Percentiles rank a stretch among this genome's conserved stretches.
phyloP scores from a whole-genome alignment of 2,113 vertebrate genomes.

The Thalassarche chlororhynchos region DNA sequence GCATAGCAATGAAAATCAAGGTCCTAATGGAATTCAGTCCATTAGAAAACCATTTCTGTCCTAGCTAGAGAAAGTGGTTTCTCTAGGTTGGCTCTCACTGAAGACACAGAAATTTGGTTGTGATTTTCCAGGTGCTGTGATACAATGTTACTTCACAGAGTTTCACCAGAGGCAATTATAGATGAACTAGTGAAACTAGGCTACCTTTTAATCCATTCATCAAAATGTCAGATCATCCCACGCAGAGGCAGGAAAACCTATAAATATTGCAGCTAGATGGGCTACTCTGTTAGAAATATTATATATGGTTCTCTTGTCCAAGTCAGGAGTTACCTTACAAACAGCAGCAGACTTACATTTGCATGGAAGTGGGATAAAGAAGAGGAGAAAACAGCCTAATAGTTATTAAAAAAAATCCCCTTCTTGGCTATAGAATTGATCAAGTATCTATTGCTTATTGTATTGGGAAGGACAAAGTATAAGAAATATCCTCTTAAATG shows the following conservation, averaged over 20 bases:
- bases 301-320: not conserved
- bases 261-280: not conserved
- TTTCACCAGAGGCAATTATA: not conserved
- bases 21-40: not conserved
- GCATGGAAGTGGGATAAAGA: not conserved
- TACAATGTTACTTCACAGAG: not conserved
- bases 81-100: not conserved
- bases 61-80: not conserved
- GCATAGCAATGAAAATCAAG: not conserved
- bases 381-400: not conserved
- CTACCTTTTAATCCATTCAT: conserved; percentile 1
- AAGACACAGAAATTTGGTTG: not conserved
- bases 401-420: not conserved
- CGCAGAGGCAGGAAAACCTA: not conserved
- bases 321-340: not conserved
- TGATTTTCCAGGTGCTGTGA: not conserved
- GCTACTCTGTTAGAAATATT: not conserved
- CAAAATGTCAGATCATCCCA: not conserved
- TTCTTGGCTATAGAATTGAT: not conserved
- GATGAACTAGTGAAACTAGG: not conserved
- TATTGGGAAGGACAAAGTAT: not conserved
- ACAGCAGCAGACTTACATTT: not conserved
- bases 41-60: not conserved
- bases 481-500: not conserved
- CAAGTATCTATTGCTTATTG: not conserved